These are phyloP conservation scores for Ormia ochracea DNA, from an alignment of 2,888 invertebrate genomes.

Conservation along the genomic window DNA sequence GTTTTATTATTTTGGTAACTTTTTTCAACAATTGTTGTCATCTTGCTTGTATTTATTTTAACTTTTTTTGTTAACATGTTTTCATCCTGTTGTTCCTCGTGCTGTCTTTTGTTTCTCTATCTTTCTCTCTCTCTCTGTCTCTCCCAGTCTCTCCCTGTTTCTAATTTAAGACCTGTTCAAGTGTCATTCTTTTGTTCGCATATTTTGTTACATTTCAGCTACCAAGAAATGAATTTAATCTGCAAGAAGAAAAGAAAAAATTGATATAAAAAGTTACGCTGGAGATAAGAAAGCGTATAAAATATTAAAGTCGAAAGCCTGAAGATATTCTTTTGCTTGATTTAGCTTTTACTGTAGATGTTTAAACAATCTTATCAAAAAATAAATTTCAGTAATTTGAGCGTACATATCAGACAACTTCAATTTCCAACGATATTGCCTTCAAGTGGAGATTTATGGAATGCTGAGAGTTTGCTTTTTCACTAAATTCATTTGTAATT, in stretches of 20 bases:
- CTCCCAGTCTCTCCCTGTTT: too few relatives aligned
- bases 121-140: too few relatives aligned
- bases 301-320: background rate
- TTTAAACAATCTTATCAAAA: background rate
- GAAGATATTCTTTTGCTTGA: background rate
- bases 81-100: conserved; percentile 1
- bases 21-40: conserved; percentile 15
- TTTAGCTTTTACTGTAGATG: conserved; percentile 8
- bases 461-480: too few relatives aligned
- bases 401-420: too few relatives aligned
- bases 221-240: conserved; percentile 41
- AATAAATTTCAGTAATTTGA: too few relatives aligned
- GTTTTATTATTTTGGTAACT: conserved; percentile 12
- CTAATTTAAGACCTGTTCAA: conserved; percentile 64
- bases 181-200: conserved; percentile 53
- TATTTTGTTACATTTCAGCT: conserved; percentile 6
- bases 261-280: background rate
- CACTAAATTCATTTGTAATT: too few relatives aligned
- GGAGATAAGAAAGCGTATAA: background rate
- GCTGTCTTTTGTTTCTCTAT: conserved; percentile 42
- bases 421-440: too few relatives aligned
- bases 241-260: conserved; percentile 21
- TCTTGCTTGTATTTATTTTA: conserved; percentile 40
- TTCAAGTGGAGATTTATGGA: too few relatives aligned
- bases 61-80: conserved; percentile 10